Evolutionary conservation across 2,113 vertebrate genomes (phyloP).

Genomic region (Chlamydotis undulata): DNA sequence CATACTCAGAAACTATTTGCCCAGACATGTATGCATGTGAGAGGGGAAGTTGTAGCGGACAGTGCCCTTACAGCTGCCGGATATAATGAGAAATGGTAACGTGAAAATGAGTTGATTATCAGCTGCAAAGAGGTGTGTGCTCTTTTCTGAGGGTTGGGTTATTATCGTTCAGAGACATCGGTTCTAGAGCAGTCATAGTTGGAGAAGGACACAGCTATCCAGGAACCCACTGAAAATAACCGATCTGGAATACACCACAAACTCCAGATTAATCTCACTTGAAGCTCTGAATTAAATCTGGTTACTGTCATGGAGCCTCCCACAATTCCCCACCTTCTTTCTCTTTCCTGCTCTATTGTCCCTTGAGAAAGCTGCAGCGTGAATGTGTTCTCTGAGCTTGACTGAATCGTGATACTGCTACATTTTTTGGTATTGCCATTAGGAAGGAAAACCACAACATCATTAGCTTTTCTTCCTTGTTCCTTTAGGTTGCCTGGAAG

Average conservation of each 20-base stretch:
- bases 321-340: conserved; percentile 43
- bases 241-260: background rate
- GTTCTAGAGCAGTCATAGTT: too few relatives aligned
- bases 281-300: conserved; percentile 48
- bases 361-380: background rate
- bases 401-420: accelerated
- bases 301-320: conserved; percentile 11
- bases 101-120: too few relatives aligned
- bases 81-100: too few relatives aligned
- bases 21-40: background rate
- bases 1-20: background rate
- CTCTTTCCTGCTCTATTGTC: conserved; percentile 41
- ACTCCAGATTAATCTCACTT: conserved; percentile 33
- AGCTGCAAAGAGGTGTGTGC: too few relatives aligned
- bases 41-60: too few relatives aligned
- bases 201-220: too few relatives aligned
- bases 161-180: too few relatives aligned
- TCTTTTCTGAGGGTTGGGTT: too few relatives aligned
- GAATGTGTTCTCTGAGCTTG: background rate
- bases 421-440: background rate
- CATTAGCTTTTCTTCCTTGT: background rate
- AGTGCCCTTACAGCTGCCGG: too few relatives aligned
- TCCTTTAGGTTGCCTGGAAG: background rate
- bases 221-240: too few relatives aligned
- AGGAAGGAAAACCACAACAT: background rate